Conservation (phyloP, 2,888 invertebrate species). For the Thymelicus sylvestris region DNA sequence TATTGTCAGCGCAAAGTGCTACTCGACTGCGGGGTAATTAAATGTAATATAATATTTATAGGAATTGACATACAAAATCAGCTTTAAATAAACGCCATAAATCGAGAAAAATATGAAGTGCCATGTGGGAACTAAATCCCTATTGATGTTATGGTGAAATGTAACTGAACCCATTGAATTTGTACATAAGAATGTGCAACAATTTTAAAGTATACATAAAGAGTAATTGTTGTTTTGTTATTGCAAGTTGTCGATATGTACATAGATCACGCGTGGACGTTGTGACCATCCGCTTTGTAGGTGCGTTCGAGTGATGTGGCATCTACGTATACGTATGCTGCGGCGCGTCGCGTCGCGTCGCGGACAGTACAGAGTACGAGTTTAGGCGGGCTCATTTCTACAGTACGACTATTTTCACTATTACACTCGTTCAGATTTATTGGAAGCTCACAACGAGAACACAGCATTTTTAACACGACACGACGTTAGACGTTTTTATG, state of each 20-base stretch:
- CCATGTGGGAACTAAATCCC: slow-evolving; percentile 63
- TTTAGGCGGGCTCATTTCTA: slow-evolving; percentile 64
- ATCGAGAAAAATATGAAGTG: slow-evolving; percentile 51
- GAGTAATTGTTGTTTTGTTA: slow-evolving; percentile 74
- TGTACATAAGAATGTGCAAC: slow-evolving; percentile 76
- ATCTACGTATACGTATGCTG: slow-evolving; percentile 53
- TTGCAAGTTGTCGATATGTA: slow-evolving; percentile 78
- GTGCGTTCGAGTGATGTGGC: slow-evolving; percentile 57
- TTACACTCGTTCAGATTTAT: slow-evolving; percentile 76
- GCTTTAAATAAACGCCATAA: slow-evolving; percentile 34
- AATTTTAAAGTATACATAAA: slow-evolving; percentile 72
- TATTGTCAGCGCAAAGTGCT: slow-evolving; percentile 22
- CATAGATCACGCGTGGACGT: slow-evolving; percentile 70
- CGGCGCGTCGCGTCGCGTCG: no score
- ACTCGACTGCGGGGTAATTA: slow-evolving; percentile 31
- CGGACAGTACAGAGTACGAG: slow-evolving; percentile 51
- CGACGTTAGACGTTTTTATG: slow-evolving; percentile 75
- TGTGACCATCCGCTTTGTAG: slow-evolving; percentile 63
- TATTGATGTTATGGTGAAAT: slow-evolving; percentile 66
- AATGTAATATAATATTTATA: slow-evolving; percentile 57
- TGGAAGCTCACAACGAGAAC: slow-evolving; percentile 65
- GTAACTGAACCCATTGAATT: slow-evolving; percentile 67
- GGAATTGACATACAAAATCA: slow-evolving; percentile 63
- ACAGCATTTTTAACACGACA: slow-evolving; percentile 73
- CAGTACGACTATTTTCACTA: slow-evolving; percentile 71